Evolutionary conservation across 2,113 vertebrate genomes (phyloP).

Genomic region (Hassar affinis): DNA sequence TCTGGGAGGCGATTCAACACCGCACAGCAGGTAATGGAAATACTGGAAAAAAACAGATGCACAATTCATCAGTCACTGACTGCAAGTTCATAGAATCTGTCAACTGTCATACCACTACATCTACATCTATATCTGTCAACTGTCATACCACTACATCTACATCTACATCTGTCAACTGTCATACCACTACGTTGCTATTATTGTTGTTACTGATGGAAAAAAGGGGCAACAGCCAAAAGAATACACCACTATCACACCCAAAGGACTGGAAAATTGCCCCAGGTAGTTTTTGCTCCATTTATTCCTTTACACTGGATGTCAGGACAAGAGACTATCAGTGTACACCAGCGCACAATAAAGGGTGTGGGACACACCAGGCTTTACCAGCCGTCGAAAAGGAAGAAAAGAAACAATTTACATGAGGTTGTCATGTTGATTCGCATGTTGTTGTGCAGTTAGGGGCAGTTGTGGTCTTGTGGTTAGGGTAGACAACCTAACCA

Average conservation of each 20-base stretch:
- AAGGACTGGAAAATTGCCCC: neutral
- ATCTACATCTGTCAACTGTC: too few relatives aligned
- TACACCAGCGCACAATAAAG: neutral
- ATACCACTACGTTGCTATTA: too few relatives aligned
- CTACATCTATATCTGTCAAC: too few relatives aligned
- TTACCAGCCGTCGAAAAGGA: neutral
- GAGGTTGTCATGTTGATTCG: neutral
- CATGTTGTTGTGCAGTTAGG: too few relatives aligned
- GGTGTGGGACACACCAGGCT: neutral
- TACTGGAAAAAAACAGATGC: conserved; percentile 74
- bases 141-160: too few relatives aligned
- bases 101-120: too few relatives aligned
- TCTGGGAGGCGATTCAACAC: conserved; percentile 85
- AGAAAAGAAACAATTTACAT: neutral
- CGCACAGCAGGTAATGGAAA: conserved; percentile 89
- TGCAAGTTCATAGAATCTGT: too few relatives aligned
- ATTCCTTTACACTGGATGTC: too few relatives aligned
- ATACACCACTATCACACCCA: neutral
- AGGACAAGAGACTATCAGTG: neutral
- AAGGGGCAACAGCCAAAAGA: neutral
- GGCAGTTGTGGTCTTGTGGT: too few relatives aligned
- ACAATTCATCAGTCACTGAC: too few relatives aligned
- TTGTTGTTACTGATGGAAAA: neutral
- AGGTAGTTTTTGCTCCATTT: neutral
- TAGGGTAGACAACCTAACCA: too few relatives aligned